These are phyloP conservation scores for Thalassaphorura encarpata DNA, from an alignment of 1,140 invertebrate species.

Conservation along the genomic window DNA sequence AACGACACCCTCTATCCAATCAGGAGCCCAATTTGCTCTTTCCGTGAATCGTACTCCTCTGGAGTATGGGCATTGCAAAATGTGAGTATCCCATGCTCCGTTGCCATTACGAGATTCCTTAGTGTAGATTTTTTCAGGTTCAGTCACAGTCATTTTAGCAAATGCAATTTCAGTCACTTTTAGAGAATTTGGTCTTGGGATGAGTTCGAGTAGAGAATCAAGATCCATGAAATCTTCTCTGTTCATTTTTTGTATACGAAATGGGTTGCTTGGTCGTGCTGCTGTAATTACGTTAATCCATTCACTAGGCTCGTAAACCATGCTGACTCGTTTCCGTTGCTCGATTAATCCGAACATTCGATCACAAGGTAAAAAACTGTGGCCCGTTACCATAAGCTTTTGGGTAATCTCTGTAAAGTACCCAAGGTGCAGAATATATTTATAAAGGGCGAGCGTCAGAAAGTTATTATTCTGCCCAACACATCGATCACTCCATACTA, in stretches of 20 bases:
- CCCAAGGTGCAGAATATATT: slow-evolving; percentile 8
- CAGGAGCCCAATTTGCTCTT: too few species aligned
- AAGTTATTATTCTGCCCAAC: slow-evolving; percentile 31
- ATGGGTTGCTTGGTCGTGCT: not conserved
- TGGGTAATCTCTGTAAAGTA: slow-evolving; percentile 18
- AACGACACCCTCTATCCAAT: not conserved
- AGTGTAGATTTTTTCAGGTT: not conserved
- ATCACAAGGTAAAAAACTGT: slow-evolving; percentile 1
- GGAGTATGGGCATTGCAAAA: not conserved
- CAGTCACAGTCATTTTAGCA: not conserved
- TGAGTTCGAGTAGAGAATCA: not conserved
- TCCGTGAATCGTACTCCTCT: too few species aligned
- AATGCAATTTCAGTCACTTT: not conserved
- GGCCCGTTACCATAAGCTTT: not conserved
- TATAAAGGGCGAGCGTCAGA: slow-evolving; percentile 6
- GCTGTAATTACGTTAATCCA: not conserved
- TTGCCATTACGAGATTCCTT: not conserved
- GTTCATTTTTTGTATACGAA: not conserved
- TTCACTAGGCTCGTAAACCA: not conserved
- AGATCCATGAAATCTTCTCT: not conserved
- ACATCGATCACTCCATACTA: slow-evolving; percentile 31
- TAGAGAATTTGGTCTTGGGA: not conserved
- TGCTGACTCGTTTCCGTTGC: not conserved
- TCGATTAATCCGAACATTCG: not conserved
- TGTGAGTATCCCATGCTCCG: not conserved